A percentile compares a stretch with the other conserved stretches of the same genome.
phyloP scores from a whole-genome alignment of 1,140 invertebrate genomes.

The Camponotus pennsylvanicus region DNA sequence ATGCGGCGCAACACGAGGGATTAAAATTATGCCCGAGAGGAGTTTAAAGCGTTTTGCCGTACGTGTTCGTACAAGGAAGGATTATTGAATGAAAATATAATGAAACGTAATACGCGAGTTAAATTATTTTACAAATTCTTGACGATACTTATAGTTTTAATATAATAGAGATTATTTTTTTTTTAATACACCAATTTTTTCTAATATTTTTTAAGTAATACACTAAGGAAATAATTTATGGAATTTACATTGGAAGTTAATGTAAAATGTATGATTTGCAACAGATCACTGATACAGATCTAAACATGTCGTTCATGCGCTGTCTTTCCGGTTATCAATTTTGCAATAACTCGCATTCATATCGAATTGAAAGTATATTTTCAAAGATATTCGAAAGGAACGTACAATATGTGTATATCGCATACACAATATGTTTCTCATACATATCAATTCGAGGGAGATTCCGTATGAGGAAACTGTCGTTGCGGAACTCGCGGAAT shows the following conservation, averaged over 20 bases:
- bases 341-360: conserved; percentile 26
- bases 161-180: not conserved
- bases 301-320: not conserved
- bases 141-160: too few relatives aligned
- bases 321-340: conserved; percentile 34
- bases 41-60: conserved; percentile 20
- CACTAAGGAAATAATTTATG: not conserved
- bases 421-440: conserved; percentile 37
- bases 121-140: not conserved
- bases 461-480: conserved; percentile 39
- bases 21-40: conserved; percentile 50
- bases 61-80: not conserved
- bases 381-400: conserved; percentile 37
- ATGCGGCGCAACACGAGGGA: conserved; percentile 29
- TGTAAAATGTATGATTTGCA: not conserved
- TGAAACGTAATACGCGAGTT: not conserved
- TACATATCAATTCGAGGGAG: conserved; percentile 49
- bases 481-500: conserved; percentile 46
- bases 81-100: conserved; percentile 11
- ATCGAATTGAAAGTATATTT: conserved; percentile 41
- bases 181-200: not conserved
- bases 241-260: not conserved
- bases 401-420: conserved; percentile 29
- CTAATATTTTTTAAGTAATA: not conserved
- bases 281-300: not conserved